phyloP scores from a whole-genome alignment of 1,140 invertebrate genomes.

The Harlomillsia oculata region DNA sequence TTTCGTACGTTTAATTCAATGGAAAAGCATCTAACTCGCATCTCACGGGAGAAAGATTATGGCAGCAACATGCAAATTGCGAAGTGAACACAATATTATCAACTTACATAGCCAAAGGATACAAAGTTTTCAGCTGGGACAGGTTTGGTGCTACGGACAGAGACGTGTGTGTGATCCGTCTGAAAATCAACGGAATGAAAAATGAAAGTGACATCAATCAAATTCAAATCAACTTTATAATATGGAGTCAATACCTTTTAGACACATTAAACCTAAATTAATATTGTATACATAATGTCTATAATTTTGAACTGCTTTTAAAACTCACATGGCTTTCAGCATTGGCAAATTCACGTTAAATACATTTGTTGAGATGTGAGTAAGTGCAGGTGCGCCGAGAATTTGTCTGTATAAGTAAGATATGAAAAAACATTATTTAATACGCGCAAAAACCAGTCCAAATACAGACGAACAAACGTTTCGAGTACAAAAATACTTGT shows the following conservation, averaged over 20 bases:
- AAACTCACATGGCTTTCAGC: slow-evolving; percentile 29
- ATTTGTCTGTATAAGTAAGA: slow-evolving; percentile 22
- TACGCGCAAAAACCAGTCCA: not conserved
- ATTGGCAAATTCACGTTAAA: slow-evolving; percentile 28
- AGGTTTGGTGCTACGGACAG: slow-evolving; percentile 15
- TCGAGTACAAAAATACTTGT: not conserved
- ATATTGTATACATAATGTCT: no score
- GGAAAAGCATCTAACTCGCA: no score
- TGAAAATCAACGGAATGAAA: no score
- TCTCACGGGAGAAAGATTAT: no score
- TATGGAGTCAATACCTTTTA: no score
- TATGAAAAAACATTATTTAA: no score
- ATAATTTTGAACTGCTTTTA: no score
- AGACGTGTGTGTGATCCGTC: slow-evolving; percentile 21
- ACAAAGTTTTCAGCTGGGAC: slow-evolving; percentile 2
- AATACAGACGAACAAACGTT: not conserved
- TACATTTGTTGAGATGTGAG: slow-evolving; percentile 14
- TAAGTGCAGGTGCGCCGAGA: slow-evolving; percentile 16
- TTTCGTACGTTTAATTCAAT: no score
- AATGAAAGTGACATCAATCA: no score
- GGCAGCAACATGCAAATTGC: not conserved
- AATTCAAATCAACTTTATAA: no score
- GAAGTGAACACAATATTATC: not conserved
- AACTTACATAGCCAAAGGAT: slow-evolving; percentile 22
- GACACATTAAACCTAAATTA: no score